phyloP scores from a whole-genome alignment of 2,888 invertebrate genomes.

The Diloba caeruleocephala region DNA sequence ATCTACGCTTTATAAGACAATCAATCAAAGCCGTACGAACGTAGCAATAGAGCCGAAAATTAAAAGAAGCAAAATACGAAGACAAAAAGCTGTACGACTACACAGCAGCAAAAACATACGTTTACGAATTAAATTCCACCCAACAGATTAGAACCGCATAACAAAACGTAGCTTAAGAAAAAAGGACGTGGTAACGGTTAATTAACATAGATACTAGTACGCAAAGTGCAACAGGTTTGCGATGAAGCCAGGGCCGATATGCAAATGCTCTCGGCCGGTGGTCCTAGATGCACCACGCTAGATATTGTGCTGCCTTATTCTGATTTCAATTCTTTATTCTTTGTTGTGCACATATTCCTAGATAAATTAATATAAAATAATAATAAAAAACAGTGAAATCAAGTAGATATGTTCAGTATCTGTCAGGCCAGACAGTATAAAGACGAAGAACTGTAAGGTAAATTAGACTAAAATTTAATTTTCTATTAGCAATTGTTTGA shows the following conservation, averaged over 20 bases:
- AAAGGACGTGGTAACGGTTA: slow-evolving; percentile 69
- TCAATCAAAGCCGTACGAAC: no score
- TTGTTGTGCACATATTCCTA: neutral
- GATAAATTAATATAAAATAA: no score
- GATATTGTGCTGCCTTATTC: slow-evolving; percentile 51
- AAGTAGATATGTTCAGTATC: no score
- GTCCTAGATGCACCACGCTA: slow-evolving; percentile 68
- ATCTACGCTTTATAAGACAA: no score
- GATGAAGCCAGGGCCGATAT: slow-evolving; percentile 65
- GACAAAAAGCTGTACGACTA: neutral
- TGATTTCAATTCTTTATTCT: slow-evolving; percentile 22
- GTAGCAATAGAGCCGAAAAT: neutral
- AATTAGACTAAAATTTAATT: no score
- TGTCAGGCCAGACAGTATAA: no score
- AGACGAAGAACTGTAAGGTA: no score
- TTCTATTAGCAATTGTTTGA: no score
- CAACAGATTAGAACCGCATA: slow-evolving; percentile 37
- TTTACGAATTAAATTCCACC: slow-evolving; percentile 20
- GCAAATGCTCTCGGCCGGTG: slow-evolving; percentile 78
- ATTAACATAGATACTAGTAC: slow-evolving; percentile 71
- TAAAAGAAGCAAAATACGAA: neutral
- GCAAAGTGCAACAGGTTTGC: slow-evolving; percentile 64
- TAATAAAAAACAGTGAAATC: no score
- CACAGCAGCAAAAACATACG: slow-evolving; percentile 8
- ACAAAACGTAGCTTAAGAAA: slow-evolving; percentile 59